Evolutionary conservation across 1,140 invertebrate genomes (phyloP).

Genomic region (Stegodyphus dumicola): DNA sequence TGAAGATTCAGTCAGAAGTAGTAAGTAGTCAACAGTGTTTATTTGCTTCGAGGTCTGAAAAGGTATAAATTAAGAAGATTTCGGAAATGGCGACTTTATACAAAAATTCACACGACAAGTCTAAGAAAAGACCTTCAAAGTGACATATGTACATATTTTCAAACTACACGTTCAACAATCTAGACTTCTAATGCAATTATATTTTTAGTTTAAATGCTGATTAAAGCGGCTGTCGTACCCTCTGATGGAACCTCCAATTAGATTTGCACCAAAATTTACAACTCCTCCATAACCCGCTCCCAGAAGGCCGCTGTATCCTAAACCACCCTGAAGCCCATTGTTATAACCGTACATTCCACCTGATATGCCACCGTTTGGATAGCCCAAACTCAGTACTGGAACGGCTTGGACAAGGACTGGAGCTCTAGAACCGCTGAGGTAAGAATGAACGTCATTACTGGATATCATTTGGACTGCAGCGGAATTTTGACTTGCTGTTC

Average conservation of each 20-base stretch:
- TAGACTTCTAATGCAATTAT: too few relatives aligned
- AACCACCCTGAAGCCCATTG: not conserved
- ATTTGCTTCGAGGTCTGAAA: too few relatives aligned
- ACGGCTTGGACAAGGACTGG: not conserved
- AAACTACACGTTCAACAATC: too few relatives aligned
- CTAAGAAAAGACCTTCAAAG: too few relatives aligned
- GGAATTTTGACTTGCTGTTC: not conserved
- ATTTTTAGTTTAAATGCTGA: too few relatives aligned
- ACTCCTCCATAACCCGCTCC: not conserved
- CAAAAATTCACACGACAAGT: too few relatives aligned
- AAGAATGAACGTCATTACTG: not conserved
- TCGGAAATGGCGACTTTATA: too few relatives aligned
- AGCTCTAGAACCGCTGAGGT: not conserved
- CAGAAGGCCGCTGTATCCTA: not conserved
- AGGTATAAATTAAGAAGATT: too few relatives aligned
- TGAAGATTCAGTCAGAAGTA: too few relatives aligned
- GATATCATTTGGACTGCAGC: slow-evolving; percentile 30
- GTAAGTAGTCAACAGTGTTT: too few relatives aligned
- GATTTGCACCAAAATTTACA: not conserved
- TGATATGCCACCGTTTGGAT: not conserved
- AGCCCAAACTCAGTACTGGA: not conserved
- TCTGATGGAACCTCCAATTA: not conserved
- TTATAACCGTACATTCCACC: not conserved
- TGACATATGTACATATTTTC: too few relatives aligned
- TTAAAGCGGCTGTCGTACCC: not conserved